A percentile compares a stretch with the other conserved stretches of the same genome.
These are phyloP conservation scores for Pammene aurita DNA, from an alignment of 2,888 invertebrate genomes.

Conservation along the genomic window DNA sequence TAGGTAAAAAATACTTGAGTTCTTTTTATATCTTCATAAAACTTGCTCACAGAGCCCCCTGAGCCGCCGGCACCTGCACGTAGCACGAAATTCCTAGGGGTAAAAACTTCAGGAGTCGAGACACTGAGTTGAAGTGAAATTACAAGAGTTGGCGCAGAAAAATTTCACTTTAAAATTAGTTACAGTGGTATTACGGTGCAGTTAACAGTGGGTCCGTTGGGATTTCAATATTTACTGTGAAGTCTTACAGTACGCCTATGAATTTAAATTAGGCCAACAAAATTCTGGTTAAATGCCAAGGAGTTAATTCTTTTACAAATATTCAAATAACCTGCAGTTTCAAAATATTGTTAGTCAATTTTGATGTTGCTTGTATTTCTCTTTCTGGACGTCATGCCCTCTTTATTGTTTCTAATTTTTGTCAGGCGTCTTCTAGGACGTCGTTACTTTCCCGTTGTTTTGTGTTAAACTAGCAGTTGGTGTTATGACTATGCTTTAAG, in stretches of 20 bases:
- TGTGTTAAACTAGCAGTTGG: no score
- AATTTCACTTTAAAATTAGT: constrained; percentile 42
- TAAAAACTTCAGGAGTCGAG: constrained; percentile 38
- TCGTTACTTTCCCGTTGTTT: no score
- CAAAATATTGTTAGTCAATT: no score
- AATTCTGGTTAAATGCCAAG: not conserved
- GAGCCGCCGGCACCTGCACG: constrained; percentile 33
- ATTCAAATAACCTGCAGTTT: not conserved
- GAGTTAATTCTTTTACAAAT: not conserved
- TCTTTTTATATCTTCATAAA: constrained; percentile 19
- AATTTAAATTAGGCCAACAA: constrained; percentile 1
- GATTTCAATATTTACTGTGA: constrained; percentile 36
- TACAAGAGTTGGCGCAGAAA: constrained; percentile 38
- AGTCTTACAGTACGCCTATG: not conserved
- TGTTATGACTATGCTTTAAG: no score
- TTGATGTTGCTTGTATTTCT: no score
- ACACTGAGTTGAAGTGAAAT: constrained; percentile 38
- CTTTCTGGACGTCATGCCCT: no score
- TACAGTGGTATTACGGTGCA: constrained; percentile 40
- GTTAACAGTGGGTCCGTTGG: constrained; percentile 34
- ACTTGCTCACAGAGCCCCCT: constrained; percentile 24
- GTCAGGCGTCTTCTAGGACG: no score
- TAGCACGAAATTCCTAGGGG: constrained; percentile 32
- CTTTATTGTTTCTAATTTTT: no score
- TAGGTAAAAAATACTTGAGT: constrained; percentile 11